Base-by-base conservation (phyloP, 1,140 invertebrate species). In the Platyura marginata region DNA sequence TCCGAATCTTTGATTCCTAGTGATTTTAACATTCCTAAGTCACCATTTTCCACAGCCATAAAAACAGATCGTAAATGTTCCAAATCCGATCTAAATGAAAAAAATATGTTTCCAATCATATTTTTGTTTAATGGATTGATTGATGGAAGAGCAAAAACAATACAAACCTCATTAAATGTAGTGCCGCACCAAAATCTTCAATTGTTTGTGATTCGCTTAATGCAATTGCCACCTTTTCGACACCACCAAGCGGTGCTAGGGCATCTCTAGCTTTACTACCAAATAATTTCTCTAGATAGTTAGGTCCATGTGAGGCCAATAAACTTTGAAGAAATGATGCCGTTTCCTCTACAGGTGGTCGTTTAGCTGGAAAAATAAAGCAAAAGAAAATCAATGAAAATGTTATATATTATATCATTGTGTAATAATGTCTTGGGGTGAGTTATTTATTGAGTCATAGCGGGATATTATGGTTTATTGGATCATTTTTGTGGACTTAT, bases 31-130 rank as follows among this genome's bases (percentile, higher is more conserved):
- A 91, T 89, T 43, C 87, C 86, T 15, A 92, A 69, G 60, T 93
- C 88, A 3, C 90, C 91, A 54, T 91, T 92, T 56, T 94, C 87
- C n/a, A 95, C 90, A 1, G 89, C 89, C 75, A 93, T 86, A 62
- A 95, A 92, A 9, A 94, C 88, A 3, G 85, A 87, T 54, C 89
- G 79, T 46, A 96, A 70, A 57, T 94, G 88, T 55, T 92, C 88
- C 51, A 92, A 63, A 59, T 94, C 89, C 2, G 81, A 78, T 46
- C 85, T 61, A 49, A 81, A 56, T 92, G 62, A 53, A 89, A 81
- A 15, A 91, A 65, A 10, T 85, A 83, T 11, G 81, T 80, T 3
- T 83, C 86, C 53, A 92, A 92, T 9, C 15, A n/a, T n/a, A 16
- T 18, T 16, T 36, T 16, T 36, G 16, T 29, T 6, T 13, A 29